These are phyloP conservation scores for Oryzias melastigma DNA, from an alignment of 2,113 vertebrate genomes.

Conservation along the genomic window DNA sequence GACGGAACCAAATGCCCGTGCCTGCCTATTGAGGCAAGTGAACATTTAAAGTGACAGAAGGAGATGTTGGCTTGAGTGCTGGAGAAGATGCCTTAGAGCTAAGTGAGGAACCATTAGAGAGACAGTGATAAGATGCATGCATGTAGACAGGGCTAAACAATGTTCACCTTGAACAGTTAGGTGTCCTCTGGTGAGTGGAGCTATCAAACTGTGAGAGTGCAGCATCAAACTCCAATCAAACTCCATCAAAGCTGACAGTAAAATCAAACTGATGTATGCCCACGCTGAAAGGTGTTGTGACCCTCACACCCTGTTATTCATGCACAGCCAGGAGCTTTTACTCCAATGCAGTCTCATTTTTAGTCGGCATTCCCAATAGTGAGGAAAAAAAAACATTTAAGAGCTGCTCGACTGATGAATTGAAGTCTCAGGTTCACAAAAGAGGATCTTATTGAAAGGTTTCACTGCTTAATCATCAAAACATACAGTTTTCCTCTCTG, in stretches of 20 bases:
- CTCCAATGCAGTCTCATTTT: constrained; percentile 51
- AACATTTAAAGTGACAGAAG: constrained; percentile 75
- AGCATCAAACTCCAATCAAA: constrained; percentile 70
- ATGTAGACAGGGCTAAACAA: constrained; percentile 57
- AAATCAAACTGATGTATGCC: constrained; percentile 56
- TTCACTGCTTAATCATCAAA: no score
- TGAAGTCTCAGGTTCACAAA: constrained; percentile 47
- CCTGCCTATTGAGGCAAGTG: constrained; percentile 71
- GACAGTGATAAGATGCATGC: constrained; percentile 66
- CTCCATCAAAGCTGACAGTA: constrained; percentile 54
- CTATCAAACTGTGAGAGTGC: constrained; percentile 59
- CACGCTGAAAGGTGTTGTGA: constrained; percentile 48
- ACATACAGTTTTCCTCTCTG: no score
- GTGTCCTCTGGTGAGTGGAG: constrained; percentile 61
- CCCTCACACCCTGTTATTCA: constrained; percentile 58
- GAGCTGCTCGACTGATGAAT: constrained; percentile 44
- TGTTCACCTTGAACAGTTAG: constrained; percentile 69
- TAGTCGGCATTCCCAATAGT: constrained; percentile 39
- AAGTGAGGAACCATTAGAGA: constrained; percentile 69
- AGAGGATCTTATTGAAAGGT: not conserved
- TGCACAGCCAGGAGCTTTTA: constrained; percentile 53
- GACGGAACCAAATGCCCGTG: constrained; percentile 47
- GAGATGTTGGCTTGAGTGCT: constrained; percentile 66
- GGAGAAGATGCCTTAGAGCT: constrained; percentile 61
- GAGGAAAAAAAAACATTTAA: constrained; percentile 62